Percentiles rank a stretch among this genome's conserved stretches.
phyloP scores from a whole-genome alignment of 2,888 invertebrate species.

The Chymomyza procnemis region DNA sequence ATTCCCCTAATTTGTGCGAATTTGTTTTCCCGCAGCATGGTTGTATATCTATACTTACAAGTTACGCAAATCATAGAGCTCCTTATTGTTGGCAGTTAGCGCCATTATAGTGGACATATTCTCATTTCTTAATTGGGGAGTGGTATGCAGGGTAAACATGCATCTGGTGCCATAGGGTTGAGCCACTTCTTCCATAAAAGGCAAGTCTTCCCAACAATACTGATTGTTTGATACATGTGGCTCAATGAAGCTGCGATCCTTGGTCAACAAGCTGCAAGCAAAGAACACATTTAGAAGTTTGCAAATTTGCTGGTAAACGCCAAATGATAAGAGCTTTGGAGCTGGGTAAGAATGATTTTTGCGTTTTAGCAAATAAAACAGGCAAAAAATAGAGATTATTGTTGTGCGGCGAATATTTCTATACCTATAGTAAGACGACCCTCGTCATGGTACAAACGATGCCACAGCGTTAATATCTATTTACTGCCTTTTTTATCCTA shows the following conservation, averaged over 20 bases:
- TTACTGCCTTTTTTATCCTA: too few relatives aligned
- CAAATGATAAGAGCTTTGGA: too few relatives aligned
- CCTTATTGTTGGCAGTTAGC: constrained; percentile 78
- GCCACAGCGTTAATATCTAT: too few relatives aligned
- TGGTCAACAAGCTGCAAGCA: constrained; percentile 77
- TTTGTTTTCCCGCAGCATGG: too few relatives aligned
- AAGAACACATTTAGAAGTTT: constrained; percentile 1
- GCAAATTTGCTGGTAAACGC: constrained; percentile 3
- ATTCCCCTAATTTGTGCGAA: too few relatives aligned
- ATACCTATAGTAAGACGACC: too few relatives aligned
- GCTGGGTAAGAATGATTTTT: too few relatives aligned
- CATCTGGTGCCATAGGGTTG: constrained; percentile 74
- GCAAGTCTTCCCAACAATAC: constrained; percentile 75
- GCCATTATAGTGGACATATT: constrained; percentile 70
- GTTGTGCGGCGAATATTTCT: too few relatives aligned
- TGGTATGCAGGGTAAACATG: constrained; percentile 80
- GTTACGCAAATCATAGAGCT: constrained; percentile 78
- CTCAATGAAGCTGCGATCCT: constrained; percentile 77
- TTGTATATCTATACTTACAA: too few relatives aligned
- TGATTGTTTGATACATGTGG: constrained; percentile 68
- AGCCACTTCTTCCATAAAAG: constrained; percentile 73
- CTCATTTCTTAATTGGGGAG: constrained; percentile 78
- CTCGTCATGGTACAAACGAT: too few relatives aligned
- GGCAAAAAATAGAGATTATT: too few relatives aligned
- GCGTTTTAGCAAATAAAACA: too few relatives aligned